A percentile compares a stretch with the other conserved stretches of the same genome.
These are phyloP conservation scores for Gymnoscelis rufifasciata DNA, from an alignment of 2,888 invertebrate genomes.

Conservation along the genomic window DNA sequence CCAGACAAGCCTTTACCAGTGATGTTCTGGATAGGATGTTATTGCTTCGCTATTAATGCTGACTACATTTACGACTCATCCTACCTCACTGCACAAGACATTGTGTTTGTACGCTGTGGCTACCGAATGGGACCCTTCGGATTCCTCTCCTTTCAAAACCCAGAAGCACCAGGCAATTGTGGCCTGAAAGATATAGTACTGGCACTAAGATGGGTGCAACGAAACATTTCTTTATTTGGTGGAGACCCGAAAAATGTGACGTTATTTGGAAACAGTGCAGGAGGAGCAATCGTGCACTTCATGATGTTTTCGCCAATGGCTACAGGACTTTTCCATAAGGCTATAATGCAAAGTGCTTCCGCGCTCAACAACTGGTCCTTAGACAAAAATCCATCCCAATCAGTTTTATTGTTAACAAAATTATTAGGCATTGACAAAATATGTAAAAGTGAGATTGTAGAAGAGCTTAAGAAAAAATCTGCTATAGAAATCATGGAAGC, in stretches of 20 bases:
- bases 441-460: conserved; percentile 52
- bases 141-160: conserved; percentile 63
- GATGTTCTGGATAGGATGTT: conserved; percentile 74
- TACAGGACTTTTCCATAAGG: conserved; percentile 66
- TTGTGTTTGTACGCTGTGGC: conserved; percentile 66
- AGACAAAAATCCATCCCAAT: conserved; percentile 51
- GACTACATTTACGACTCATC: conserved; percentile 57
- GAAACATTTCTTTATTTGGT: conserved; percentile 62
- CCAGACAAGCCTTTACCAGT: conserved; percentile 62
- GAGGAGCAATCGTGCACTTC: conserved; percentile 66
- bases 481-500: conserved; percentile 48
- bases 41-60: conserved; percentile 43
- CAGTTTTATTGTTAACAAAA: conserved; percentile 50
- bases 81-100: conserved; percentile 49
- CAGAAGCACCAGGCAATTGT: conserved; percentile 66
- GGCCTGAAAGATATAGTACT: conserved; percentile 69
- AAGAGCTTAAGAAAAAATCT: conserved; percentile 47
- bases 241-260: conserved; percentile 71
- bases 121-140: conserved; percentile 70
- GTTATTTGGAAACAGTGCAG: conserved; percentile 68
- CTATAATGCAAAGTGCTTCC: conserved; percentile 66
- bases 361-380: conserved; percentile 65
- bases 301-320: conserved; percentile 74
- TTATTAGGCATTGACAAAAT: conserved; percentile 47
- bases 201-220: conserved; percentile 68